A percentile compares a stretch with the other conserved stretches of the same genome.
Evolutionary conservation across 2,113 vertebrate genomes (phyloP).

Genomic region (Ophthalmolycus amberensis): DNA sequence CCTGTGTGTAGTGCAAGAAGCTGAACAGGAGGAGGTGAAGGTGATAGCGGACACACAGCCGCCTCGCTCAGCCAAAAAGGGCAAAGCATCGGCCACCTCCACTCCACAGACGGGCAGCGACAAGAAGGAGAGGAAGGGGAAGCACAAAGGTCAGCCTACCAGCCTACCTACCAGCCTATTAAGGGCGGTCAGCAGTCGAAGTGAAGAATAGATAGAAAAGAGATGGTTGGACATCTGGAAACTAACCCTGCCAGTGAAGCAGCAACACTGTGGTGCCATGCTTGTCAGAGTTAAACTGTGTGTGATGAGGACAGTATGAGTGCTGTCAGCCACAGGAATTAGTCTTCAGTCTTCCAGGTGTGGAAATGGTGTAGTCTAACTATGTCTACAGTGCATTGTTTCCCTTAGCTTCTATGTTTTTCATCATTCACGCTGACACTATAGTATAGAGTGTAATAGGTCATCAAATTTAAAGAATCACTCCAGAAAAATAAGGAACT

Average conservation of each 20-base stretch:
- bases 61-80: conserved; percentile 92
- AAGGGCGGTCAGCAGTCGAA: conserved; percentile 3
- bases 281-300: conserved; percentile 40
- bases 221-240: conserved; percentile 27
- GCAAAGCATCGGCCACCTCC: conserved; percentile 86
- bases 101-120: conserved; percentile 91
- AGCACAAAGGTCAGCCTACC: conserved; percentile 94
- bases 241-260: conserved; percentile 19
- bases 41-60: conserved; percentile 85
- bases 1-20: conserved; percentile 90
- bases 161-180: conserved; percentile 50
- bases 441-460: background rate
- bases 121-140: conserved; percentile 95
- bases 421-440: background rate
- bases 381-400: conserved; percentile 8
- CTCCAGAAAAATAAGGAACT: conserved; percentile 1
- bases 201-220: background rate
- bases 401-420: background rate
- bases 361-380: background rate
- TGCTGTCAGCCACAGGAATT: conserved; percentile 34
- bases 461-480: background rate
- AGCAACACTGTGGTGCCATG: conserved; percentile 29
- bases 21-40: conserved; percentile 91
- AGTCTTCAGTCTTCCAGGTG: background rate
- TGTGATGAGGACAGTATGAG: conserved; percentile 46